These are phyloP conservation scores for Pelobates fuscus DNA, from an alignment of 2,113 vertebrate species.

Conservation along the genomic window DNA sequence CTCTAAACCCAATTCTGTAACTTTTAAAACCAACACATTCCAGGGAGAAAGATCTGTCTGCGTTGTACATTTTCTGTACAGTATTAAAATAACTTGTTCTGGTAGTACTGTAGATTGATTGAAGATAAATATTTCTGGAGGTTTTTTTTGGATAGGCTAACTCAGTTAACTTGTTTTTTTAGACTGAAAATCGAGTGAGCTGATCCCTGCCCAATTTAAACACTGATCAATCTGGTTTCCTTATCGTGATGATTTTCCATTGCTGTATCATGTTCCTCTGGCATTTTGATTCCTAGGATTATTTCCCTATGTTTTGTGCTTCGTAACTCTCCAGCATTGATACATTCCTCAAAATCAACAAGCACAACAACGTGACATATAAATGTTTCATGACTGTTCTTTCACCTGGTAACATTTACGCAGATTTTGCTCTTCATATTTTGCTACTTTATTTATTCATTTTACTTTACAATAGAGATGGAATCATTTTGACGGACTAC, in stretches of 20 bases:
- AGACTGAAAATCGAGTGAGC: neutral
- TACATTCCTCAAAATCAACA: neutral
- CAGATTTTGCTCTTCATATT: neutral
- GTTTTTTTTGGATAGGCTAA: conserved; percentile 15
- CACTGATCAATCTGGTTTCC: neutral
- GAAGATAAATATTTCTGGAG: conserved; percentile 30
- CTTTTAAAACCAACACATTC: neutral
- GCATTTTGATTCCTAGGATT: neutral
- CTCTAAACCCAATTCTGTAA: conserved; percentile 3
- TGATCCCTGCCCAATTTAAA: conserved; percentile 28
- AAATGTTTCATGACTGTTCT: neutral
- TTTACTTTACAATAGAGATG: neutral
- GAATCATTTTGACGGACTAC: too few relatives aligned
- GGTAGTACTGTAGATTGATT: neutral
- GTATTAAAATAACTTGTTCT: neutral
- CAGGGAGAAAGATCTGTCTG: neutral
- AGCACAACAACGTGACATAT: neutral
- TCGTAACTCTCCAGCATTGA: neutral
- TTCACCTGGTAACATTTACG: conserved; percentile 17
- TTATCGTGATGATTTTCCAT: neutral
- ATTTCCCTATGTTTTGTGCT: neutral
- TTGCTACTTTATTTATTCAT: neutral
- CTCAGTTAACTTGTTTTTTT: conserved; percentile 6
- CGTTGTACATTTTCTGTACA: neutral
- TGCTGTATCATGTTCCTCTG: neutral